Conservation (phyloP, 1,140 invertebrate genomes). For the Neelides sp. region DNA sequence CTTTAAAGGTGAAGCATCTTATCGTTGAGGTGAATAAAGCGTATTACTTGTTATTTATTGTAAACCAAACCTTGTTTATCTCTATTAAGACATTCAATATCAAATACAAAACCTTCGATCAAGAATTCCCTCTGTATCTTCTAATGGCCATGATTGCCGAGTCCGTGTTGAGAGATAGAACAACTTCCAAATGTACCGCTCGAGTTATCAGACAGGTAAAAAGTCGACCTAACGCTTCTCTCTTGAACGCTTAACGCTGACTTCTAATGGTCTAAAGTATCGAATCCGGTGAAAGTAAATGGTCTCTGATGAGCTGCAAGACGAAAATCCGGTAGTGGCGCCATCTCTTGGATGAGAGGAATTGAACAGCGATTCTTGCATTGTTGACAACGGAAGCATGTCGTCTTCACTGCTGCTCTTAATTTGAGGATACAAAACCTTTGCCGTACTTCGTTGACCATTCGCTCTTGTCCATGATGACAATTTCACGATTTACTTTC, state of each 20-base stretch:
- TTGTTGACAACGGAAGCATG: background rate
- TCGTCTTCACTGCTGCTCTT: background rate
- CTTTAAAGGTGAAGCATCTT: too few relatives aligned
- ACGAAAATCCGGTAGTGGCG: constrained; percentile 9
- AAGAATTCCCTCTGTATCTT: too few relatives aligned
- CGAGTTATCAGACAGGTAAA: constrained; percentile 25
- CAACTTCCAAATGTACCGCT: constrained; percentile 18
- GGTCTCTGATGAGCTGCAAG: constrained; percentile 20
- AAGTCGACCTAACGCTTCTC: constrained; percentile 12
- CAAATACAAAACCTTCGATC: too few relatives aligned
- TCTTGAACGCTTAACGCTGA: constrained; percentile 9
- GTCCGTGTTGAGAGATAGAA: constrained; percentile 10
- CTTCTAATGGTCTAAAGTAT: constrained; percentile 32
- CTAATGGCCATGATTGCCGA: constrained; percentile 14
- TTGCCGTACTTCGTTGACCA: background rate
- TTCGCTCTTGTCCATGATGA: background rate
- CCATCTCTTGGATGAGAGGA: constrained; percentile 11
- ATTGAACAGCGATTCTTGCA: constrained; percentile 1
- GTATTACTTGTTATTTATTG: too few relatives aligned
- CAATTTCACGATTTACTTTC: background rate
- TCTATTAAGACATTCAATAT: too few relatives aligned
- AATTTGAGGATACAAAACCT: background rate
- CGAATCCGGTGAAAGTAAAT: constrained; percentile 30
- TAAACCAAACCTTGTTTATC: too few relatives aligned
- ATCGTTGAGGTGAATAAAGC: too few relatives aligned